Evolutionary conservation across 2,888 invertebrate genomes (phyloP), one percentile per base, ranked within the genome.

Genomic region (Sipunculus nudus): DNA sequence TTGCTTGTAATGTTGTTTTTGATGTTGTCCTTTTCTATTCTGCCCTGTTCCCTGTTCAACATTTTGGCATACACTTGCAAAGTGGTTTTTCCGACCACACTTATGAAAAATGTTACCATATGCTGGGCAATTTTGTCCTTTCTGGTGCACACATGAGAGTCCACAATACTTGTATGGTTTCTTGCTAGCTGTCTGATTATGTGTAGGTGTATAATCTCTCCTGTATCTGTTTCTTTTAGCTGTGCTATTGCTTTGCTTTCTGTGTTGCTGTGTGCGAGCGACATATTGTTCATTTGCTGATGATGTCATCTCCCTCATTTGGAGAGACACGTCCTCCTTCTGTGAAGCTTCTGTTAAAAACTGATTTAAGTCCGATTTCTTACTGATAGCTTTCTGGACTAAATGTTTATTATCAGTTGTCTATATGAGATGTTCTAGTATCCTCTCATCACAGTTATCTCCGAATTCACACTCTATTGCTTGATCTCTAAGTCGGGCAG

Each of bases 391-490:
- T 43, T 53, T 45, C 31, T 53, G 23, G 8, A 59, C 38, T 25
- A 53, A 23, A 8, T 28, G 26, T 45, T 41, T 19, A 45, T 46
- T 53, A 10, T 58, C 50, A 1, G 52, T 52, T 3, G 58, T 52
- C 31, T 59, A 53, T 19, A 53, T 59, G 3, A 59, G 13, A 4
- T 54, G 53, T 32, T 59, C 59, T 23, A 59, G 19, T 10, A 59
- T 59, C 19, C 39, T 23, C 3, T 55, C 54, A 28, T 59, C 53
- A 16, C 10, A 21, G 29, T 43, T 32, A 3, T 10, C 35, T 35
- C 26, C 53, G 31, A 59, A 59, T 46, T 59, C 53, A 53, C 59
- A 59, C 4, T 53, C 46, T 19, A 19, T 21, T 21, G 59, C 45
- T 19, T 53, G 38, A 21, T 59, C 39, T 59, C 59, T 31, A 13